Percentiles rank a stretch among this genome's conserved stretches.
Evolutionary conservation across 2,797 vertebrate species (phyloP).

Genomic region (Sebastes flavidus): DNA sequence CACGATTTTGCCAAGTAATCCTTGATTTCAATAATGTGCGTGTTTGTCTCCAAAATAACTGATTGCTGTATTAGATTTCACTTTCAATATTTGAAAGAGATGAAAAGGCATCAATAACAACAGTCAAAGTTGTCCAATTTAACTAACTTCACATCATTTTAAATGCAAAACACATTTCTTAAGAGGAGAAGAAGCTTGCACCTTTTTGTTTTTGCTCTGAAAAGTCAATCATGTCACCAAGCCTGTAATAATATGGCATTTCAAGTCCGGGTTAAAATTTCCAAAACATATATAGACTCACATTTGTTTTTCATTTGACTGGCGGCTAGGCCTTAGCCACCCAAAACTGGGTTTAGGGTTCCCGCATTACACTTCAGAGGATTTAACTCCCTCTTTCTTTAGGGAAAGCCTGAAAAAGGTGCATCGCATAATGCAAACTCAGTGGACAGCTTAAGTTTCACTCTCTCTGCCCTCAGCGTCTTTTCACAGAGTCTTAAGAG

Average conservation of each 20-base stretch:
- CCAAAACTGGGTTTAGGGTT: conserved; percentile 80
- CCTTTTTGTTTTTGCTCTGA: conserved; percentile 47
- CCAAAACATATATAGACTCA: conserved; percentile 77
- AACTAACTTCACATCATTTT: conserved; percentile 30
- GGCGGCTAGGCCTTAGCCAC: conserved; percentile 70
- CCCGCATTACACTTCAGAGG: conserved; percentile 65
- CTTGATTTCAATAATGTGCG: conserved; percentile 58
- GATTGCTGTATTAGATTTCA: conserved; percentile 44
- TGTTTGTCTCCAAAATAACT: conserved; percentile 49
- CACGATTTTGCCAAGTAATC: conserved; percentile 64
- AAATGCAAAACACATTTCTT: conserved; percentile 63
- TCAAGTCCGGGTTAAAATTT: conserved; percentile 75
- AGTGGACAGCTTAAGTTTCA: conserved; percentile 71
- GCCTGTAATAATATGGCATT: conserved; percentile 77
- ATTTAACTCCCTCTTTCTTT: conserved; percentile 61
- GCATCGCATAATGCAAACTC: conserved; percentile 62
- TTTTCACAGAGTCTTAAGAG: conserved; percentile 80
- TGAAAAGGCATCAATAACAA: conserved; percentile 44
- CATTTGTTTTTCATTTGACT: conserved; percentile 90
- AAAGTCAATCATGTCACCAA: conserved; percentile 67
- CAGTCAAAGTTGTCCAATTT: conserved; percentile 32
- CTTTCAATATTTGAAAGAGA: conserved; percentile 34
- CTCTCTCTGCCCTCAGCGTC: conserved; percentile 56
- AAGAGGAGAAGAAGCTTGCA: conserved; percentile 45
- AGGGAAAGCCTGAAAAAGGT: conserved; percentile 56